Evolutionary conservation across 2,888 invertebrate genomes (phyloP).

Genomic region (Bedellia somnulentella): DNA sequence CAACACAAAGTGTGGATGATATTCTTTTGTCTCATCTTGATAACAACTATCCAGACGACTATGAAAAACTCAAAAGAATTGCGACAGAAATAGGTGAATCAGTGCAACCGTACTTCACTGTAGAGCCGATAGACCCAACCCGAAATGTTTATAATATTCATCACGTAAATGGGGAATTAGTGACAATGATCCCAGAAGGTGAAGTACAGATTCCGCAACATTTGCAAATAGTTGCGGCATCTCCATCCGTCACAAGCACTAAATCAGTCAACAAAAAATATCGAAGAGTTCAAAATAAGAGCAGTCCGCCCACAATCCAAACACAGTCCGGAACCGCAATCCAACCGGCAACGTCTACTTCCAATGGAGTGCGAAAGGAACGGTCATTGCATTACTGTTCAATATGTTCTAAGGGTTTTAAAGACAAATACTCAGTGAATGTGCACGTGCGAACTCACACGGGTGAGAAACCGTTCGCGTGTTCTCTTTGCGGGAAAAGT

Average conservation of each 20-base stretch:
- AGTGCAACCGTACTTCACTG: slow-evolving; percentile 69
- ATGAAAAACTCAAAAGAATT: slow-evolving; percentile 82
- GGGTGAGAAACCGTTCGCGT: slow-evolving; percentile 96
- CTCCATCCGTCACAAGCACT: slow-evolving; percentile 63
- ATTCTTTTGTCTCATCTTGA: slow-evolving; percentile 70
- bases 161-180: slow-evolving; percentile 47
- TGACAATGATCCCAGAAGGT: slow-evolving; percentile 49
- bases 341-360: slow-evolving; percentile 63
- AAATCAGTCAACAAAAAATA: slow-evolving; percentile 71
- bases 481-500: slow-evolving; percentile 90
- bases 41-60: slow-evolving; percentile 74
- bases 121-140: slow-evolving; percentile 54
- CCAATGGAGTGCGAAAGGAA: slow-evolving; percentile 79
- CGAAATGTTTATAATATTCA: slow-evolving; percentile 59
- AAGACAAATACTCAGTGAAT: slow-evolving; percentile 96
- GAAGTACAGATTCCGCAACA: slow-evolving; percentile 50
- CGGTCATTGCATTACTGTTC: slow-evolving; percentile 88
- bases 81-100: slow-evolving; percentile 81
- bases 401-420: slow-evolving; percentile 92
- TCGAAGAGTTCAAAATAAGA: slow-evolving; percentile 64
- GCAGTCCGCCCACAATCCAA: slow-evolving; percentile 39
- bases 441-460: slow-evolving; percentile 98
- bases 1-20: slow-evolving; percentile 69
- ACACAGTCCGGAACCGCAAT: slow-evolving; percentile 35
- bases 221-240: slow-evolving; percentile 59